Evolutionary conservation across 2,113 vertebrate genomes (phyloP).

Genomic region (Himantopus leucocephalus): DNA sequence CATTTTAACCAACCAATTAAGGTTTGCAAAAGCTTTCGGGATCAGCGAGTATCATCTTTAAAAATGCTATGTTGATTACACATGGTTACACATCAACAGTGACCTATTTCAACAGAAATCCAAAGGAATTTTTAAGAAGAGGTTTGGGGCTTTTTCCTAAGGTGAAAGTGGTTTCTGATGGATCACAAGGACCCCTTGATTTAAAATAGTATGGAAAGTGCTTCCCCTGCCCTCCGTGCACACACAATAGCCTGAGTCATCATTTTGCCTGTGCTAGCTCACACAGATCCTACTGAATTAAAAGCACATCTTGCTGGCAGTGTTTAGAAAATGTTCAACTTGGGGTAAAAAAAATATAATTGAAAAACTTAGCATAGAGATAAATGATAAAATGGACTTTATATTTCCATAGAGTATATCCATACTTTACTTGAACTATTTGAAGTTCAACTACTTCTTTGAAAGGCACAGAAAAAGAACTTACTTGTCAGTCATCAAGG

Average conservation of each 20-base stretch:
- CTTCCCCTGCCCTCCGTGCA: background rate
- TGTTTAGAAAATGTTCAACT: background rate
- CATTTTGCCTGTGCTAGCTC: background rate
- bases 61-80: background rate
- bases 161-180: background rate
- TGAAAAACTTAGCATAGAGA: background rate
- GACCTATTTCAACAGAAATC: background rate
- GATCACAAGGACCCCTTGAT: background rate
- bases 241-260: background rate
- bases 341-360: background rate
- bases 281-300: background rate
- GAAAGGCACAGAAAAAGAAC: conserved; percentile 3
- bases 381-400: background rate
- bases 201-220: background rate
- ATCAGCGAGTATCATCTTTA: background rate
- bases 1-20: background rate
- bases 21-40: background rate
- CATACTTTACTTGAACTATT: background rate
- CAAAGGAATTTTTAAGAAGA: background rate
- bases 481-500: conserved; percentile 95
- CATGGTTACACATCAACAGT: background rate
- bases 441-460: background rate
- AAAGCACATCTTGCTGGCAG: background rate
- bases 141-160: background rate
- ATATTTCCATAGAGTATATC: background rate